Evolutionary conservation across 1,140 invertebrate species (phyloP).

Genomic region (Aphaenogaster floridana): DNA sequence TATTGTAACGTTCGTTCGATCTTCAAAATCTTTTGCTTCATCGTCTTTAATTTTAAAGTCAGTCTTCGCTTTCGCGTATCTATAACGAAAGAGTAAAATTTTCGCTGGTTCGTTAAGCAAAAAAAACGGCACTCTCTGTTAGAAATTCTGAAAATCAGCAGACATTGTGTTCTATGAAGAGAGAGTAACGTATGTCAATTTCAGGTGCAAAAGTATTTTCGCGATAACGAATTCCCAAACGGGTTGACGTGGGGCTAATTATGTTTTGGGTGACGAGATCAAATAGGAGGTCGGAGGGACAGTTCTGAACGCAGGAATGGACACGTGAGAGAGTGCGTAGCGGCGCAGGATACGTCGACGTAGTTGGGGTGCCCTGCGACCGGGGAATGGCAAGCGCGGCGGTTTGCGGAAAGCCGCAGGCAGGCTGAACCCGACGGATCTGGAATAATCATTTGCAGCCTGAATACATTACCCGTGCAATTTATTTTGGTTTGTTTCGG

Average conservation of each 20-base stretch:
- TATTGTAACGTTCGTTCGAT: background rate
- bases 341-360: conserved; percentile 36
- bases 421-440: conserved; percentile 83
- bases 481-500: conserved; percentile 84
- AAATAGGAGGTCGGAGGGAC: conserved; percentile 76
- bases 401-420: conserved; percentile 83
- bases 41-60: conserved; percentile 24
- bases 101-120: background rate
- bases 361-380: conserved; percentile 67
- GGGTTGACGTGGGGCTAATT: conserved; percentile 80
- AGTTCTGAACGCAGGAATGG: conserved; percentile 72
- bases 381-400: conserved; percentile 78
- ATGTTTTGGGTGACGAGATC: conserved; percentile 81
- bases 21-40: background rate
- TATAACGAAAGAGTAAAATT: background rate
- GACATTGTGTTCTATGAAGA: background rate
- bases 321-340: conserved; percentile 65
- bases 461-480: conserved; percentile 84
- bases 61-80: background rate
- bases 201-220: conserved; percentile 41
- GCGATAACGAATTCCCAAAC: conserved; percentile 68
- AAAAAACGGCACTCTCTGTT: background rate
- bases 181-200: conserved; percentile 58
- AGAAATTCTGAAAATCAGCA: conserved; percentile 25
- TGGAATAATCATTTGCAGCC: conserved; percentile 85